These are phyloP conservation scores for Ciconia stormi DNA, from an alignment of 2,113 vertebrate species.

Conservation along the genomic window DNA sequence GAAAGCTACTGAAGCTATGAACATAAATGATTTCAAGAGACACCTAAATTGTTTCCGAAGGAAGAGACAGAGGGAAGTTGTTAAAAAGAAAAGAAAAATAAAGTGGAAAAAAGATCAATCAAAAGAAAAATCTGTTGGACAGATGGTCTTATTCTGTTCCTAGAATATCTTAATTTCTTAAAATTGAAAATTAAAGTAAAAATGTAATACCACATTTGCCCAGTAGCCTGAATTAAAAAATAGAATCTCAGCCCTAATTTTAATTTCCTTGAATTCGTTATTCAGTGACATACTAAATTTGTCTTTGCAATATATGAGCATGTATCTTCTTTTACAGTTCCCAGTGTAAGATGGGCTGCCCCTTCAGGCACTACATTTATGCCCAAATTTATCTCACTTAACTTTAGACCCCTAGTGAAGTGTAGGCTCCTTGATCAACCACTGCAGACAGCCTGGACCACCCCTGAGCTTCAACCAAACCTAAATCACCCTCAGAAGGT, in stretches of 20 bases:
- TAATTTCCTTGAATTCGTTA: background rate
- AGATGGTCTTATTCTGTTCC: constrained; percentile 37
- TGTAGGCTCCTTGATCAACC: background rate
- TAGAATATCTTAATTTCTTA: background rate
- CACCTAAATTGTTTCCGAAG: constrained; percentile 18
- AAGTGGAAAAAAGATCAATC: constrained; percentile 56
- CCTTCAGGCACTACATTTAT: background rate
- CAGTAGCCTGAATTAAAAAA: background rate
- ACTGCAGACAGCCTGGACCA: background rate
- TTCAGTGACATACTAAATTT: background rate
- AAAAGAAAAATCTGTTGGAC: constrained; percentile 18
- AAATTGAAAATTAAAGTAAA: constrained; percentile 30
- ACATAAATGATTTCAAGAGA: constrained; percentile 45
- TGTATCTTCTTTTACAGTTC: background rate
- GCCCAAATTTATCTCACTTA: background rate
- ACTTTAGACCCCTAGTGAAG: background rate
- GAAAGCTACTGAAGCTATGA: constrained; percentile 11
- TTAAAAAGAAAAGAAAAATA: constrained; percentile 22
- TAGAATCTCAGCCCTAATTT: background rate
- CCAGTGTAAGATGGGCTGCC: background rate
- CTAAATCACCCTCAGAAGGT: background rate
- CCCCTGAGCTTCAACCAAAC: background rate
- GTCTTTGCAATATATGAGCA: background rate
- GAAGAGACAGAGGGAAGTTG: constrained; percentile 25
- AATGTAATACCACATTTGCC: background rate